phyloP scores from a whole-genome alignment of 2,797 vertebrate genomes.

The Rhinella marina region DNA sequence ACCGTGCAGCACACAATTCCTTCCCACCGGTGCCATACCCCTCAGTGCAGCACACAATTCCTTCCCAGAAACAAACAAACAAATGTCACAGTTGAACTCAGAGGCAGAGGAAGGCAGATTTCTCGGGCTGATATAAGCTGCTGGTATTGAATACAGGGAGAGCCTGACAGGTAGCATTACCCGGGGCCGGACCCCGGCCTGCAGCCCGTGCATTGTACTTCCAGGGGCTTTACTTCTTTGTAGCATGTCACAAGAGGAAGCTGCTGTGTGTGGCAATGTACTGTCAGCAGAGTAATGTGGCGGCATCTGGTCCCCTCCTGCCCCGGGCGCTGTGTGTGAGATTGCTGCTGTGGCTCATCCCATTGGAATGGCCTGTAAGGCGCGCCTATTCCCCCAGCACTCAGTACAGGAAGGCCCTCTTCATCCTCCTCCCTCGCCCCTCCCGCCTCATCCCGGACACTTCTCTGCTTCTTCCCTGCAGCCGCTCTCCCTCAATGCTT shows the following conservation, averaged over 20 bases:
- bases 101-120: too few species aligned
- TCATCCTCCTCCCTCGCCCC: background rate
- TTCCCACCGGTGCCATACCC: too few species aligned
- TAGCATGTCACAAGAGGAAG: slow-evolving; percentile 51
- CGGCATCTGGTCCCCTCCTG: slow-evolving; percentile 18
- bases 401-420: slow-evolving; percentile 47
- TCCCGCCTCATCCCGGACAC: slow-evolving; percentile 39
- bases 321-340: slow-evolving; percentile 25
- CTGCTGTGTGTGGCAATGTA: slow-evolving; percentile 33
- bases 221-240: background rate
- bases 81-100: too few species aligned
- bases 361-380: slow-evolving; percentile 22
- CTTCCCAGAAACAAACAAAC: too few species aligned
- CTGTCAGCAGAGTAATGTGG: slow-evolving; percentile 3
- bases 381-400: slow-evolving; percentile 23
- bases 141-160: too few species aligned
- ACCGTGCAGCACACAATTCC: too few species aligned
- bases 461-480: background rate
- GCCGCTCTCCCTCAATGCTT: background rate
- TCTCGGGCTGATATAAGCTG: too few species aligned
- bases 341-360: slow-evolving; percentile 52
- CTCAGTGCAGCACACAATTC: too few species aligned
- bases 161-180: background rate
- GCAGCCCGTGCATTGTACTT: background rate
- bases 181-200: background rate